Conservation (phyloP, 2,113 vertebrate species). For the Peucedramus taeniatus region DNA sequence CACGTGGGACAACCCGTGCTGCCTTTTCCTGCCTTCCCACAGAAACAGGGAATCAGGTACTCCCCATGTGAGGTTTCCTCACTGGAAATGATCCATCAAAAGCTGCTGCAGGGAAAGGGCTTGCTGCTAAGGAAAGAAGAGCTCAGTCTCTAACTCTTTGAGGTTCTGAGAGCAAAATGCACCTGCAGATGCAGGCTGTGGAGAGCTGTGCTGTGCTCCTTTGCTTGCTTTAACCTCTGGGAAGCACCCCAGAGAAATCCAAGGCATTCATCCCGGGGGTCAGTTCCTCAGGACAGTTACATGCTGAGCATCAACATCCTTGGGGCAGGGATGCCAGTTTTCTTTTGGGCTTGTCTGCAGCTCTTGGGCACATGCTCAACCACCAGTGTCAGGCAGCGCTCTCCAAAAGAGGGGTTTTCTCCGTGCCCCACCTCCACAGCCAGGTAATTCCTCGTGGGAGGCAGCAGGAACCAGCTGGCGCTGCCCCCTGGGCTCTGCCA, state of each 20-base stretch:
- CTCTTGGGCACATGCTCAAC: not conserved
- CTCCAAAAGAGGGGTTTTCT: not conserved
- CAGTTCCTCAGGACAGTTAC: rapidly evolving
- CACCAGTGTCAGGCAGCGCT: rapidly evolving
- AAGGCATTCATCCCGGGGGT: not conserved
- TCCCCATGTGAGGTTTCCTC: not conserved
- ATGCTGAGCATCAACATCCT: not conserved
- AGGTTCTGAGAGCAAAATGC: not conserved
- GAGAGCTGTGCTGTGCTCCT: not conserved
- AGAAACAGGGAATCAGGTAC: rapidly evolving
- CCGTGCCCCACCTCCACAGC: not conserved
- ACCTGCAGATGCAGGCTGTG: not conserved
- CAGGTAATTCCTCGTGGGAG: not conserved
- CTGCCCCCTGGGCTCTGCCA: not conserved
- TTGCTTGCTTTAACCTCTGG: not conserved
- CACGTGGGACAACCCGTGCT: not conserved
- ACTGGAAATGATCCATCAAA: not conserved
- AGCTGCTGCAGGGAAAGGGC: not conserved
- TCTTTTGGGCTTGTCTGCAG: not conserved
- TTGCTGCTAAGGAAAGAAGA: not conserved
- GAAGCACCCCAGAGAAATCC: not conserved
- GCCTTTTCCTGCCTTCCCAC: not conserved
- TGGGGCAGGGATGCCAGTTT: not conserved
- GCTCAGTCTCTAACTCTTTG: not conserved
- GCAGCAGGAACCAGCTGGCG: not conserved